These are phyloP conservation scores for Battus philenor DNA, from an alignment of 1,140 invertebrate genomes.

Conservation along the genomic window DNA sequence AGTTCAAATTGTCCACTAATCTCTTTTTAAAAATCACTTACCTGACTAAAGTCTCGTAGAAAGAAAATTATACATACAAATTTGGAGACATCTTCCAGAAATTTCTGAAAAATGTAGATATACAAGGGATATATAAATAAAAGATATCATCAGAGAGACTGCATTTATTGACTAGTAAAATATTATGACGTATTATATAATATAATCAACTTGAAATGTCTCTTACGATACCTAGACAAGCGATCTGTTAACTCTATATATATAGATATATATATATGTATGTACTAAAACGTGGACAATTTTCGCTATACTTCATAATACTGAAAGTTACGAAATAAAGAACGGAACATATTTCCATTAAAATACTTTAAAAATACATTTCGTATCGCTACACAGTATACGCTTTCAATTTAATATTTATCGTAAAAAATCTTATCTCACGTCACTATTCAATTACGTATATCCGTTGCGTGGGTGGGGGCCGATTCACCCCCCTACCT, in stretches of 20 bases:
- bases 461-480: constrained; percentile 64
- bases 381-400: constrained; percentile 36
- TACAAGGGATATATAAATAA: constrained; percentile 1
- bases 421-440: constrained; percentile 56
- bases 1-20: too few species aligned
- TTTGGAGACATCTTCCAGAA: too few species aligned
- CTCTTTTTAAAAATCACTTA: too few species aligned
- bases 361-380: constrained; percentile 54
- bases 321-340: constrained; percentile 17
- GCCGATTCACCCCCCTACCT: too few species aligned
- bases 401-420: constrained; percentile 48
- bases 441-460: constrained; percentile 61
- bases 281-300: constrained; percentile 42
- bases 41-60: too few species aligned
- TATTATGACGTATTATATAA: constrained; percentile 57
- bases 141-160: constrained; percentile 35
- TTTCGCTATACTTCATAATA: constrained; percentile 23
- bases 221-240: constrained; percentile 34
- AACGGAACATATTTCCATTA: constrained; percentile 30
- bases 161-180: constrained; percentile 71
- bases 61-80: too few species aligned
- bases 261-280: too few species aligned
- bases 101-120: too few species aligned
- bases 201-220: constrained; percentile 45
- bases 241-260: constrained; percentile 29